These are phyloP conservation scores for Cantharis flavilabris DNA, from an alignment of 2,888 invertebrate species.

Conservation along the genomic window DNA sequence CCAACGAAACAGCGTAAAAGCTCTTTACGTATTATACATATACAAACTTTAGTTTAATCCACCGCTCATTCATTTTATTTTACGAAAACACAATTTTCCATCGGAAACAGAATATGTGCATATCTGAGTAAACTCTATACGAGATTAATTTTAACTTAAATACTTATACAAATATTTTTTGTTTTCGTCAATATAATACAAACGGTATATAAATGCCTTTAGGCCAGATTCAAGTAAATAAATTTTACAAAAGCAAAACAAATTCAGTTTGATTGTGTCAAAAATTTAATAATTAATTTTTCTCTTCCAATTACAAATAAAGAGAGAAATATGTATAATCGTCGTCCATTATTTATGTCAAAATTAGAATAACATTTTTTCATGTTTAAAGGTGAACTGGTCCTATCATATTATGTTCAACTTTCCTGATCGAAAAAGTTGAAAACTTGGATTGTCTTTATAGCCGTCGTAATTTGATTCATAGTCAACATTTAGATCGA, in stretches of 20 bases:
- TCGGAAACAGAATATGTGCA: background rate
- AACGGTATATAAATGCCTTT: background rate
- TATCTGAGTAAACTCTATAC: background rate
- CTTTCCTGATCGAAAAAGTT: background rate
- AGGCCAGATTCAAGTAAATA: background rate
- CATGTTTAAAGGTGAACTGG: background rate
- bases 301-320: background rate
- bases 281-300: background rate
- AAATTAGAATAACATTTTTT: background rate
- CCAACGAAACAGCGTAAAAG: constrained; percentile 5
- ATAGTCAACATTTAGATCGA: background rate
- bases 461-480: background rate
- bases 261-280: background rate
- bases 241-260: background rate
- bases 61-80: constrained; percentile 12
- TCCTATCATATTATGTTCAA: background rate
- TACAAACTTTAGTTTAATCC: constrained; percentile 11
- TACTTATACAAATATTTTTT: background rate
- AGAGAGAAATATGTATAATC: background rate
- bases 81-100: background rate
- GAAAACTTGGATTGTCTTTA: background rate
- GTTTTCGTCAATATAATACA: background rate
- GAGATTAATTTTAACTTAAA: background rate
- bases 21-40: constrained; percentile 9
- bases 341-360: background rate